Evolutionary conservation across 1,140 invertebrate species (phyloP).

Genomic region (Stenopsyche tienmushanensis): DNA sequence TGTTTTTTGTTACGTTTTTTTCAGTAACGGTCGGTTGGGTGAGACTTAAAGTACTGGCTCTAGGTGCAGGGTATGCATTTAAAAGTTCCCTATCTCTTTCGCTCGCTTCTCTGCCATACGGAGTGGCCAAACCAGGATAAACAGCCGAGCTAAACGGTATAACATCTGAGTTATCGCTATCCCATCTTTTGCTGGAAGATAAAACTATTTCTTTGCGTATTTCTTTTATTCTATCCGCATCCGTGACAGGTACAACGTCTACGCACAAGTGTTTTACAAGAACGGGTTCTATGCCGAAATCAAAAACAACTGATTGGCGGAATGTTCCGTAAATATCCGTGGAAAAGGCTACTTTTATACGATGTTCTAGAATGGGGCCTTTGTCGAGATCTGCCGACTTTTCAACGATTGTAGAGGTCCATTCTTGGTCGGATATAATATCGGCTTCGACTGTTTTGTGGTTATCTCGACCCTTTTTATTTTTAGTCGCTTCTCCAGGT

Average conservation of each 20-base stretch:
- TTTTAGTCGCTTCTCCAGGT: conserved; percentile 42
- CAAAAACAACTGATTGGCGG: conserved; percentile 76
- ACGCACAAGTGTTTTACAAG: conserved; percentile 73
- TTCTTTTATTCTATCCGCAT: conserved; percentile 69
- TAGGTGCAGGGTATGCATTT: conserved; percentile 68
- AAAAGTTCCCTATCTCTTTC: conserved; percentile 62
- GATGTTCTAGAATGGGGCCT: conserved; percentile 53
- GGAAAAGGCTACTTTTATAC: conserved; percentile 68
- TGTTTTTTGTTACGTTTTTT: conserved; percentile 65
- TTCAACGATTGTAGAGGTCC: conserved; percentile 48
- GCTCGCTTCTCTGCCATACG: conserved; percentile 50
- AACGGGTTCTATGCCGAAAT: conserved; percentile 72
- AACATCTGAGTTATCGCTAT: conserved; percentile 59
- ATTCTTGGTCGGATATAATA: conserved; percentile 61
- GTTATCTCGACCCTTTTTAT: conserved; percentile 42
- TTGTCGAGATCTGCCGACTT: conserved; percentile 44
- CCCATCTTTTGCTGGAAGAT: conserved; percentile 64
- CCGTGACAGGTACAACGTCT: conserved; percentile 71
- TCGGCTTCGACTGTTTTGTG: conserved; percentile 44
- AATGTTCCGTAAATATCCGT: conserved; percentile 80
- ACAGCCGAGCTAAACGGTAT: conserved; percentile 63
- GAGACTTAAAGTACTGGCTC: conserved; percentile 65
- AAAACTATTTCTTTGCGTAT: conserved; percentile 63
- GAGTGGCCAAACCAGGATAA: conserved; percentile 53
- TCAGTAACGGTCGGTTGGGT: conserved; percentile 70